Evolutionary conservation across 30 jellyfish, hydroid and myxozoan genomes (phyloP), one percentile per base, ranked within the genome.

Genomic region (Mastigias papua): DNA sequence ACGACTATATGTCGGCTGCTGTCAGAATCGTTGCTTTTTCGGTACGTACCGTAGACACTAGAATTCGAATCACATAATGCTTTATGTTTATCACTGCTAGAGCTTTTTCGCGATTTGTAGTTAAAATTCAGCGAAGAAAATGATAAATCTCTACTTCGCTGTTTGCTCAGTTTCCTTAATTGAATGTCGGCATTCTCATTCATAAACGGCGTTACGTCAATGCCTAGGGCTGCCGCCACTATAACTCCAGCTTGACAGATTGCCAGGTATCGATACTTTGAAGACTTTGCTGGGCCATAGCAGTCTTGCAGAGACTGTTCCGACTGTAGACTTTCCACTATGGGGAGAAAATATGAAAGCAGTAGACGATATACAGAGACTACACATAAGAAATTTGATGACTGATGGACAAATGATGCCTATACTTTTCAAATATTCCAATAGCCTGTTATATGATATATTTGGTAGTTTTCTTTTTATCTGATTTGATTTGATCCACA

Each of bases 181-280:
- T 82, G 85, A 69, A 94, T 22, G 31, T 94, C 99, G 20, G 97
- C 82, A 48, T 89, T 95, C 42, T 86, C 93, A 65, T 82, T 83
- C 80, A 84, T 67, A 1, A 57, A 84, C 25, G 80, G 90, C 68
- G 90, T 74, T 25, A 94, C 10, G 79, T 94, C 99, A 69, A 94
- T 94, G 35, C 99, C 99, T 32, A 97, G 58, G 42, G 91, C 87
- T 28, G 97, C 99, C 34, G 97, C 99, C 31, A 97, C 92, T 27
- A 94, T 34, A 31, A 94, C 77, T 2, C 99, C 99, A 29, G 99
- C 97, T 73, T 89, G 97, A 57, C 97, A 94, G 17, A 94, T 83
- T 6, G 99, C 97, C 27, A 89, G 84, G 69, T 89, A 94, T 15
- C 99, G 97, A 34, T 75, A 69, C 69, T 88, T 82, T 22, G 96